phyloP scores from a whole-genome alignment of 1,140 invertebrate species.

The Drosophila kohkoa region DNA sequence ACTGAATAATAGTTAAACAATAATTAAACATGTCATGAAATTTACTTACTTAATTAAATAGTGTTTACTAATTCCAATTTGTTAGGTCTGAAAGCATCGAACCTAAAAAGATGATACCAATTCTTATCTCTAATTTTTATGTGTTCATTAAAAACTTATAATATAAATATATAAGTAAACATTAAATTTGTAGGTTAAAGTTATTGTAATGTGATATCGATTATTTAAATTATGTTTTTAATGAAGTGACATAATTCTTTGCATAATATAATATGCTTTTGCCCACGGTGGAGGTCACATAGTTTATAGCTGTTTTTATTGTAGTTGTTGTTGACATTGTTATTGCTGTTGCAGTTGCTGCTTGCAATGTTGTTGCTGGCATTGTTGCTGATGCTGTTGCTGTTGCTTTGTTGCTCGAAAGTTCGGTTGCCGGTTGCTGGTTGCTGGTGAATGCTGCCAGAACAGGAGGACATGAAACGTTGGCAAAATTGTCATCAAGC shows the following conservation, averaged over 20 bases:
- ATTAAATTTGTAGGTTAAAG: too few relatives aligned
- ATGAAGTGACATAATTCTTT: background rate
- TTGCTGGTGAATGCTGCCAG: conserved; percentile 34
- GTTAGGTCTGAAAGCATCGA: too few relatives aligned
- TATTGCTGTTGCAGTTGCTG: conserved; percentile 7
- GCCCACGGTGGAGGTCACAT: conserved; percentile 8
- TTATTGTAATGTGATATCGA: conserved; percentile 32
- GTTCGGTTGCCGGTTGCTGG: conserved; percentile 56
- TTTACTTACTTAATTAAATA: too few relatives aligned
- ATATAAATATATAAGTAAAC: too few relatives aligned
- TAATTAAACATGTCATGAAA: too few relatives aligned
- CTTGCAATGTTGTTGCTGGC: conserved; percentile 19
- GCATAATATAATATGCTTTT: background rate
- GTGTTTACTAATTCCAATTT: too few relatives aligned
- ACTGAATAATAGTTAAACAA: too few relatives aligned
- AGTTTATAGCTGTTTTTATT: conserved; percentile 6
- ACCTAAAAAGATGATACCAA: too few relatives aligned
- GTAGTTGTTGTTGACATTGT: background rate
- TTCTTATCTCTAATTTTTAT: too few relatives aligned
- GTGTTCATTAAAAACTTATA: too few relatives aligned
- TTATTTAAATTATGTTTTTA: background rate
- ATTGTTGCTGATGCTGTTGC: conserved; percentile 18
- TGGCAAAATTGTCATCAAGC: conserved; percentile 81
- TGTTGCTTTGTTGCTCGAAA: conserved; percentile 46
- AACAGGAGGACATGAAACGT: conserved; percentile 42